Conservation (phyloP, 2,113 vertebrate species). For the Piaya cayana region DNA sequence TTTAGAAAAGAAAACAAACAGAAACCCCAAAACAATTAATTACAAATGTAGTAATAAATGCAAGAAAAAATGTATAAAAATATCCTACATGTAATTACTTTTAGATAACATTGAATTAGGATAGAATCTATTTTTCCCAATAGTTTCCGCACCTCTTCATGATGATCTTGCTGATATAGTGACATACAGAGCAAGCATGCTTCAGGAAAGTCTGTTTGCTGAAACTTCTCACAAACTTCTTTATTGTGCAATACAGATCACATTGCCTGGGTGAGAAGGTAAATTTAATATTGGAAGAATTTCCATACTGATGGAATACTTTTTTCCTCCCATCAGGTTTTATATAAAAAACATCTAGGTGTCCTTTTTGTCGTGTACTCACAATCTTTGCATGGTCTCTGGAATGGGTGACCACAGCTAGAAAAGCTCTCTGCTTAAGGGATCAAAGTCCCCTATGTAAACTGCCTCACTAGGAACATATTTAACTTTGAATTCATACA, state of each 20-base stretch:
- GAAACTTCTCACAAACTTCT: neutral
- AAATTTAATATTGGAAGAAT: neutral
- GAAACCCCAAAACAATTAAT: no score
- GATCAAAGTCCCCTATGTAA: conserved; percentile 82
- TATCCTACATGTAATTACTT: no score
- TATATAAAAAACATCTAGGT: neutral
- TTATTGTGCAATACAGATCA: neutral
- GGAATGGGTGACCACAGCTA: conserved; percentile 79
- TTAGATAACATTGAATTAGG: no score
- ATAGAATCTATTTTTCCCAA: neutral
- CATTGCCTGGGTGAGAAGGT: neutral
- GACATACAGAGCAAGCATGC: neutral
- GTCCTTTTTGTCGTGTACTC: conserved; percentile 24
- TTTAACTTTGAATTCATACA: conserved; percentile 78
- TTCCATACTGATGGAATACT: neutral
- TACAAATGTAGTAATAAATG: no score
- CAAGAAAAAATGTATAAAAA: no score
- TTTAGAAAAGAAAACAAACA: no score
- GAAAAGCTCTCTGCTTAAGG: conserved; percentile 74
- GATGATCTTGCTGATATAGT: neutral
- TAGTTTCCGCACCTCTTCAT: neutral
- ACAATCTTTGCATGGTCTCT: conserved; percentile 75
- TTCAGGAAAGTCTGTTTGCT: neutral
- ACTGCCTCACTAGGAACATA: conserved; percentile 78
- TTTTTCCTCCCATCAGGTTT: neutral